phyloP scores from a whole-genome alignment of 1,140 invertebrate species.

The Nasonia giraulti region DNA sequence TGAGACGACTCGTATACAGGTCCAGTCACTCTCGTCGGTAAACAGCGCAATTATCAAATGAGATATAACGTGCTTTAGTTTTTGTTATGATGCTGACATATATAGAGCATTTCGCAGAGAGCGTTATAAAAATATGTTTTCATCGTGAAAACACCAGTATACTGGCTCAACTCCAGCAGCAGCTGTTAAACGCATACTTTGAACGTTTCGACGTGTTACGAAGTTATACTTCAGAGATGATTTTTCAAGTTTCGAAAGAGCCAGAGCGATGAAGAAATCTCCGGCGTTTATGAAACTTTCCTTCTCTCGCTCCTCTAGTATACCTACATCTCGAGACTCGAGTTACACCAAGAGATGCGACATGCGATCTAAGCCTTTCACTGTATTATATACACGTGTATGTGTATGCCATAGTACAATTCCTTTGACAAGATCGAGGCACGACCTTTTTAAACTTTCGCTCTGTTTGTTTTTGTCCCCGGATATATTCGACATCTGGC shows the following conservation, averaged over 20 bases:
- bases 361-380: neutral
- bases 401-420: neutral
- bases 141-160: no score
- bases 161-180: no score
- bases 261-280: neutral
- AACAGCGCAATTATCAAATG: neutral
- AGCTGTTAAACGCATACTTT: no score
- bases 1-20: neutral
- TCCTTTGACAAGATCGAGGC: no score
- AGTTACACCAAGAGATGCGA: neutral
- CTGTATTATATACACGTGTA: neutral
- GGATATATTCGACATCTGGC: no score
- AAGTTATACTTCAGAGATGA: neutral
- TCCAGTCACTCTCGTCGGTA: neutral
- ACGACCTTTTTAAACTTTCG: no score
- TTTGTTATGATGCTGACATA: no score
- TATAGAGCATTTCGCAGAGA: no score
- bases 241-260: slow-evolving; percentile 25
- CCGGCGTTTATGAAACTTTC: slow-evolving; percentile 13
- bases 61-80: neutral
- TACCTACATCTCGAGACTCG: neutral
- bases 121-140: no score
- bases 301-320: neutral
- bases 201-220: no score
- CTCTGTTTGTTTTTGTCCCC: no score